A percentile compares a stretch with the other conserved stretches of the same genome.
These are phyloP conservation scores for Abrostola triplasia DNA, from an alignment of 2,888 invertebrate genomes.

Conservation along the genomic window DNA sequence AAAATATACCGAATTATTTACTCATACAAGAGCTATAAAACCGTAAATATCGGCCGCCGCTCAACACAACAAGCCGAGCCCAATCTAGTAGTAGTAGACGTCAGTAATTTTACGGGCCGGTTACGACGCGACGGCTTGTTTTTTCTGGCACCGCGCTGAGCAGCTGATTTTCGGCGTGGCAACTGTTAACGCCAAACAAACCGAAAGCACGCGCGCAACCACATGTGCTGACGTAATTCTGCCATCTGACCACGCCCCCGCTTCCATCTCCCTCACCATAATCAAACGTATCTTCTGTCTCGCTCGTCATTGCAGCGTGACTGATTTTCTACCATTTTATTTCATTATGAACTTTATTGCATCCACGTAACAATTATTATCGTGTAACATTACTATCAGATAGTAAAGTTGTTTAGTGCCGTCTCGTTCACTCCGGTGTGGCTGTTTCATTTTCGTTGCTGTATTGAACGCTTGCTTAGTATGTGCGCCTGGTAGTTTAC, in stretches of 20 bases:
- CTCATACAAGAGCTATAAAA: conserved; percentile 14
- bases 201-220: conserved; percentile 74
- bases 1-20: conserved; percentile 23
- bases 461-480: conserved; percentile 63
- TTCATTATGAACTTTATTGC: conserved; percentile 61
- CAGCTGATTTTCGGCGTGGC: conserved; percentile 86
- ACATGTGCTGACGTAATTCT: conserved; percentile 81
- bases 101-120: conserved; percentile 47
- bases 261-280: conserved; percentile 67
- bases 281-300: conserved; percentile 59
- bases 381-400: conserved; percentile 45
- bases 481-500: conserved; percentile 86
- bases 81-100: conserved; percentile 45
- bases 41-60: conserved; percentile 20
- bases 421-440: conserved; percentile 65
- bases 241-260: conserved; percentile 72
- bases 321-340: conserved; percentile 60
- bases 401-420: conserved; percentile 52
- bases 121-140: conserved; percentile 59
- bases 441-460: conserved; percentile 63
- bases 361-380: conserved; percentile 61
- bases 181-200: conserved; percentile 76
- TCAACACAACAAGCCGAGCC: conserved; percentile 42
- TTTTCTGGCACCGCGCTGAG: conserved; percentile 67
- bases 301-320: conserved; percentile 75